Conservation (phyloP, 1,140 invertebrate genomes). For the Neocloeon triangulifer region DNA sequence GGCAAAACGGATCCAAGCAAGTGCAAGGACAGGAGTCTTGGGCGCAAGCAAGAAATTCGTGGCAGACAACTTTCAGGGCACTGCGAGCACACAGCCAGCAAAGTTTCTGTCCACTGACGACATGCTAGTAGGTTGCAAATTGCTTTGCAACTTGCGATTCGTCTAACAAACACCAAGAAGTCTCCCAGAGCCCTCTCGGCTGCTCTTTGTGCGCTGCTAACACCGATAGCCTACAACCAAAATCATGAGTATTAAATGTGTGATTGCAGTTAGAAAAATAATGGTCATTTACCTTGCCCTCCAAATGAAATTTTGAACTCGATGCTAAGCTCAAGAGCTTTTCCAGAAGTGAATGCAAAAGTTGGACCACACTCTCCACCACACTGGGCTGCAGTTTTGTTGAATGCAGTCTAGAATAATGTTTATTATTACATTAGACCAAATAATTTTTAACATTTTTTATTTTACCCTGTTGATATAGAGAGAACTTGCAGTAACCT, state of each 20-base stretch:
- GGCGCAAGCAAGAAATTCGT: conserved; percentile 19
- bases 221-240: too few species aligned
- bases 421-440: conserved; percentile 16
- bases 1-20: conserved; percentile 26
- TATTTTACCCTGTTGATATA: conserved; percentile 19
- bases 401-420: conserved; percentile 20
- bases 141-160: conserved; percentile 19
- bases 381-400: conserved; percentile 21
- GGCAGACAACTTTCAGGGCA: conserved; percentile 10
- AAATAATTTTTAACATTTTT: conserved; percentile 8
- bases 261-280: too few species aligned
- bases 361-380: conserved; percentile 19
- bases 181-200: conserved; percentile 22
- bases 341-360: conserved; percentile 22
- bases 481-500: conserved; percentile 29
- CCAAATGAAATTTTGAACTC: conserved; percentile 8
- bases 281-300: conserved; percentile 8
- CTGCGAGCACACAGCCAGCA: conserved; percentile 18
- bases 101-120: conserved; percentile 22
- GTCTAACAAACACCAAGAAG: conserved; percentile 28
- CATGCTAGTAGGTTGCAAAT: conserved; percentile 21
- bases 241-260: too few species aligned
- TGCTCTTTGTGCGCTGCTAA: conserved; percentile 3
- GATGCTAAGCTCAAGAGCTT: conserved; percentile 4
- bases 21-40: conserved; percentile 27